Evolutionary conservation across 2,113 vertebrate genomes (phyloP), one percentile per base, ranked within the genome.

Genomic region (Panthera leo): DNA sequence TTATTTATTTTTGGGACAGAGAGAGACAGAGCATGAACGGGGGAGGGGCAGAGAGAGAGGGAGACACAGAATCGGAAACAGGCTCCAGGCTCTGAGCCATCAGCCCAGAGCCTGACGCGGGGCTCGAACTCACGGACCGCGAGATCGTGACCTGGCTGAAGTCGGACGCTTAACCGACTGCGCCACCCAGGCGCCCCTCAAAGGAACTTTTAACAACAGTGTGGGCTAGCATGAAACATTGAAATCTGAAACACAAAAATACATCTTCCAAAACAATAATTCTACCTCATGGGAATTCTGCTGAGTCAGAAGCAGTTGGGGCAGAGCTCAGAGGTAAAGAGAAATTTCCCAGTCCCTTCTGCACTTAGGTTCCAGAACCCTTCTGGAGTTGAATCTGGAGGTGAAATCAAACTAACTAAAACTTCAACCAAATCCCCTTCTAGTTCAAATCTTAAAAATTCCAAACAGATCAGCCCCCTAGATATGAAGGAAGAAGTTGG

Each of bases 211-310:
- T 55, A 92, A 92, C 68, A 84, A 45, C 3, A 86, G 9, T 31
- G 27, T 31, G 48, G 25, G 23, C 42, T 95, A 68, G 71, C 23
- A 36, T 42, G 78, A 88, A 76, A 93, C 76, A 68, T 0, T 85
- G 39, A 48, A 83, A 90, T 70, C 53, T 87, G 84, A 97, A 68
- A 94, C 73, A 58, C 71, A 92, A 83, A 97, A 95, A 76, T 80
- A 58, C 45, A 70, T 73, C 58, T 84, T 75, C 89, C 55, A 65
- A 80, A 94, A 94, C 0, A 12, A 42, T n/a, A 93, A 42, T 92
- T 70, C 83, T 96, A 14, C 9, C 9, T 31, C 11, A 5, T 29
- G 42, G 63, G 87, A 89, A 90, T 58, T 89, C 27, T 45, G 45
- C 75, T 27, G 79, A 45, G 42, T 80, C 61, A 48, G 53, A 25